phyloP scores from a whole-genome alignment of 2,888 invertebrate genomes.

The Habrosyne pyritoides region DNA sequence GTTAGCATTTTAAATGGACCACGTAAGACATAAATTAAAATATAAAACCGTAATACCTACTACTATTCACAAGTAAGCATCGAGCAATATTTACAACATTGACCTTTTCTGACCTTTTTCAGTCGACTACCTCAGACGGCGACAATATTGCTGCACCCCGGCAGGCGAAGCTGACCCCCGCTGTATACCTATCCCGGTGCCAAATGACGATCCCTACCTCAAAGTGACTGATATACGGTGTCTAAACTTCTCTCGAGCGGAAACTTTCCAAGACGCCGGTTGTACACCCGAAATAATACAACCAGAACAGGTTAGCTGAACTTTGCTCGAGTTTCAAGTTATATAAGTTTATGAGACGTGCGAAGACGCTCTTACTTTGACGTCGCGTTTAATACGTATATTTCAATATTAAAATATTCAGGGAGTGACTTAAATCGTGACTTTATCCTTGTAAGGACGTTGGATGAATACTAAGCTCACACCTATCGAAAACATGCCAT shows the following conservation, averaged over 20 bases:
- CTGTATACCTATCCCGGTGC: constrained; percentile 61
- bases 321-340: not conserved
- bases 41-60: not conserved
- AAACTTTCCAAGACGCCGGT: constrained; percentile 67
- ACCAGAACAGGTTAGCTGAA: constrained; percentile 58
- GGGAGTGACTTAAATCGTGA: constrained; percentile 37
- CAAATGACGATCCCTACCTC: constrained; percentile 65
- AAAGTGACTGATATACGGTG: constrained; percentile 65
- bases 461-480: constrained; percentile 31
- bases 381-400: constrained; percentile 27
- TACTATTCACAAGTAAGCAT: not conserved
- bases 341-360: constrained; percentile 30
- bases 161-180: constrained; percentile 45
- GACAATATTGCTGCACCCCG: constrained; percentile 55
- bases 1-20: constrained; percentile 56
- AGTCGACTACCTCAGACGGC: constrained; percentile 56
- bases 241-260: constrained; percentile 66
- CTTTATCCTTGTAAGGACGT: constrained; percentile 28
- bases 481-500: not conserved
- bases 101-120: constrained; percentile 23
- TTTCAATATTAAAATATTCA: constrained; percentile 43
- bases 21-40: constrained; percentile 38
- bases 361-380: constrained; percentile 37
- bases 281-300: constrained; percentile 55
- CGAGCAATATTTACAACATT: not conserved